Conservation (phyloP, 1,140 invertebrate species). For the Condylostylus longicornis region DNA sequence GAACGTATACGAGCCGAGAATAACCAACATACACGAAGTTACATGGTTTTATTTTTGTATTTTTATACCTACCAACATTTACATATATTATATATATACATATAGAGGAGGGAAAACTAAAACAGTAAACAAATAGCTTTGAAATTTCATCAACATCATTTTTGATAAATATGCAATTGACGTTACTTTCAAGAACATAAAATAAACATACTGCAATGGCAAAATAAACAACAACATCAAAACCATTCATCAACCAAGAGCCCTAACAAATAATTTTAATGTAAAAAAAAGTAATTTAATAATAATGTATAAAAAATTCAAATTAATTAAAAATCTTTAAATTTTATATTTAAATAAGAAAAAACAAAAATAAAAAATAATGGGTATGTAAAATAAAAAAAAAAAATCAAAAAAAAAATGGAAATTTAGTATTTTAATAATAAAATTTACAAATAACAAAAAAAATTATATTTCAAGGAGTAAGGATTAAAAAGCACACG, state of each 20-base stretch:
- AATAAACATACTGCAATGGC: background rate
- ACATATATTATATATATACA: background rate
- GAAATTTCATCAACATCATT: background rate
- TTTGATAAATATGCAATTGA: no score
- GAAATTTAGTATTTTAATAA: no score
- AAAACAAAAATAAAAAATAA: background rate
- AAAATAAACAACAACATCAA: background rate
- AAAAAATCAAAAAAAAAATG: background rate
- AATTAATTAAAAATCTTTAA: background rate
- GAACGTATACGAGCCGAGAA: background rate
- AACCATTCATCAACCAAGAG: background rate
- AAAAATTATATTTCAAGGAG: no score
- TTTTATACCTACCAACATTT: background rate
- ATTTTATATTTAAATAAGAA: background rate
- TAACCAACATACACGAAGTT: background rate
- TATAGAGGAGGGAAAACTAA: no score
- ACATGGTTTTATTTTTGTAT: background rate
- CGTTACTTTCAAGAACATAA: background rate
- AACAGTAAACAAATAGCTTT: background rate
- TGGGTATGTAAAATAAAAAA: background rate
- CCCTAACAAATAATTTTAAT: background rate
- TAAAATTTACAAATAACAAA: no score
- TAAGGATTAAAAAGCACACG: no score
- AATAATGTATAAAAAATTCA: background rate
- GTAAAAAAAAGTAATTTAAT: background rate